Base-by-base conservation (phyloP, 2,113 vertebrate genomes). In the Etheostoma spectabile region DNA sequence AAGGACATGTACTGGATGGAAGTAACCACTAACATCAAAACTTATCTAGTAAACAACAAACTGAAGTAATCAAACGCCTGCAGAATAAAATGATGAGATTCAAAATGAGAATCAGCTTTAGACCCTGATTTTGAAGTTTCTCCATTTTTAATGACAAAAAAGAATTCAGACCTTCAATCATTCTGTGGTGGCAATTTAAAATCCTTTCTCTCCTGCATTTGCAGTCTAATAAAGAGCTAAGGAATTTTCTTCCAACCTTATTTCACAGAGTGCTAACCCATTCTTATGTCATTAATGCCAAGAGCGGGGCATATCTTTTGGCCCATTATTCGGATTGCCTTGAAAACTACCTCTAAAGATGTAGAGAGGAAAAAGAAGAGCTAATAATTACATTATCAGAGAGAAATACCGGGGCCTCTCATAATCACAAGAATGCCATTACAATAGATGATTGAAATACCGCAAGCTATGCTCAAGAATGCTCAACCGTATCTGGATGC, bases 211-310 rank as follows among this genome's bases (percentile, higher is more conserved):
- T n/a, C 38, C 12, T 49, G 45, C 19, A 3, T 53, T 65, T 74
- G 13, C 24, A 6, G n/a, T 59, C 38, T 63, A 49, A 35, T 72
- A 60, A 83, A 64, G 24, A 82, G 30, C 11, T 5, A 12, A 65
- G 14, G 60, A 65, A 75, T 69, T 24, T 51, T 42, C 48, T 21
- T 68, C 71, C 48, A 77, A 68, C 78, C 27, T 68, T 72, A 73
- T 76, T 89, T 79, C 56, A 64, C 68, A 75, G 52, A 85, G 51
- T 27, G 27, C 75, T 46, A 66, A 80, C 65, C 45, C 52, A 76
- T 73, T 84, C 45, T 80, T 63, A 63, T 85, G 84, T 65, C 86
- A 79, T 67, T 51, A 72, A 61, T 66, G 51, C 30, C 46, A 69
- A 59, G 56, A 84, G 46, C 0, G 7, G 38, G 69, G 59, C 11